Conservation (phyloP, 1,140 invertebrate genomes). For the Chironomus striatipennis region DNA sequence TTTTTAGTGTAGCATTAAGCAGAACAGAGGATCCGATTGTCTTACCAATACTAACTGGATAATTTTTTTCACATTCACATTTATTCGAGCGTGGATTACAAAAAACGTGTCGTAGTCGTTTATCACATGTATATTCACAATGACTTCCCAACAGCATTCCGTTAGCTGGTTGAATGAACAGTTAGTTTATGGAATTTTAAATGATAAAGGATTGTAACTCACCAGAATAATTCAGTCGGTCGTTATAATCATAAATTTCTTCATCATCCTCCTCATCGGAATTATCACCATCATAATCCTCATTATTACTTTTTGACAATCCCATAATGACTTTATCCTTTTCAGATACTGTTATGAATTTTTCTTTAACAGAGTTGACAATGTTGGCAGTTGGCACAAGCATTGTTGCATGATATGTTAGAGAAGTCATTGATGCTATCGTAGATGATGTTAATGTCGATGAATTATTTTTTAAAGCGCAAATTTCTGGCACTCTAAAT, state of each 20-base stretch:
- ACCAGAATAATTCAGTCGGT: neutral
- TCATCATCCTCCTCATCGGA: neutral
- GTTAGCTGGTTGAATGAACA: conserved; percentile 42
- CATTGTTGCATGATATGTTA: neutral
- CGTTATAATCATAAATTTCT: neutral
- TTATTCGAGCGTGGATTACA: conserved; percentile 57
- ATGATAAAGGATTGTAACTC: conserved; percentile 1
- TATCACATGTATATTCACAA: conserved; percentile 62
- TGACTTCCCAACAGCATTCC: conserved; percentile 67
- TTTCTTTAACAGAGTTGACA: neutral
- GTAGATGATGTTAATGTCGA: no score
- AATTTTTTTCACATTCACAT: conserved; percentile 69
- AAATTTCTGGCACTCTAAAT: conserved; percentile 11
- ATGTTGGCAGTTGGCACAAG: neutral
- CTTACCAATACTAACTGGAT: conserved; percentile 62
- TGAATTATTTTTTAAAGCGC: neutral
- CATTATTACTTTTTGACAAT: neutral
- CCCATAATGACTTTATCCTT: neutral
- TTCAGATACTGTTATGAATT: neutral
- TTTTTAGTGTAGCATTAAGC: no score
- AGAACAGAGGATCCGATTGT: no score
- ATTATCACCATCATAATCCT: neutral
- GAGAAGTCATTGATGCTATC: neutral
- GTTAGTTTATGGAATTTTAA: neutral
- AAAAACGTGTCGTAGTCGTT: conserved; percentile 60